Evolutionary conservation across 2,113 vertebrate genomes (phyloP).

Genomic region (Burhinus bistriatus): DNA sequence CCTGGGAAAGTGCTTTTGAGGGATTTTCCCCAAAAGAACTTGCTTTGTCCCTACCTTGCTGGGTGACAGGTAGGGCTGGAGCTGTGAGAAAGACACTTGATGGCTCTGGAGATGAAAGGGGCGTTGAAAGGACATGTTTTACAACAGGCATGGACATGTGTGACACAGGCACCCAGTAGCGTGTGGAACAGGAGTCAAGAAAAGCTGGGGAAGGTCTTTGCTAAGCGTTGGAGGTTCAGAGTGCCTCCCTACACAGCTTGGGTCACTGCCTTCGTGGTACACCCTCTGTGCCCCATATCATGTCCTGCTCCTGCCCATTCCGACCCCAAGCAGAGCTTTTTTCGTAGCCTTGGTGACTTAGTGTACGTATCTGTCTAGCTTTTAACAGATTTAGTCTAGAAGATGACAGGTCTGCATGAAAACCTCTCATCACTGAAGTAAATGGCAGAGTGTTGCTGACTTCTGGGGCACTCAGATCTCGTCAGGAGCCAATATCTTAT

Average conservation of each 20-base stretch:
- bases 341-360: neutral
- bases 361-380: neutral
- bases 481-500: neutral
- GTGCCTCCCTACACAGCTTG: neutral
- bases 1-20: neutral
- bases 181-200: neutral
- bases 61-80: neutral
- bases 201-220: neutral
- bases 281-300: neutral
- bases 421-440: neutral
- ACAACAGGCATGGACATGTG: fast-evolving
- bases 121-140: neutral
- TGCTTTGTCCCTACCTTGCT: neutral
- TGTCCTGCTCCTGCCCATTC: neutral
- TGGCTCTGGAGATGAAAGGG: neutral
- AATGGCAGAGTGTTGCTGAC: neutral
- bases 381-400: neutral
- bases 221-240: fast-evolving
- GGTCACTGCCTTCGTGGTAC: neutral
- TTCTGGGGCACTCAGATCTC: neutral
- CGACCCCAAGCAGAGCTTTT: neutral
- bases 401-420: neutral
- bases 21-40: neutral
- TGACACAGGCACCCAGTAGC: too few species aligned
- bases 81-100: neutral